phyloP scores from a whole-genome alignment of 2,113 vertebrate genomes.

The Siphamia tubifer region DNA sequence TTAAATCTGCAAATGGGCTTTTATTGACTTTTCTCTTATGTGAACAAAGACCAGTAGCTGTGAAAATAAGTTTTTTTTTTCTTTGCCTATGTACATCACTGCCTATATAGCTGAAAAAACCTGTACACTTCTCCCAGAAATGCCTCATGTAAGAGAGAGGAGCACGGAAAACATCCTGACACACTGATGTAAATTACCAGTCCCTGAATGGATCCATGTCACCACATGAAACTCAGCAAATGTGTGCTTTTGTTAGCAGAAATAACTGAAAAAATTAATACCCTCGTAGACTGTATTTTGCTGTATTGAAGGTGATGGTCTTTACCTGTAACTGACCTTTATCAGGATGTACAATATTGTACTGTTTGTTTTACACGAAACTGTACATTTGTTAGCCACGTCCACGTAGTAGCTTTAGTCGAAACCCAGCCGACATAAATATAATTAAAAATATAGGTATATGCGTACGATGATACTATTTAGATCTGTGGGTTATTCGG shows the following conservation, averaged over 20 bases:
- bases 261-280: background rate
- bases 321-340: background rate
- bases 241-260: background rate
- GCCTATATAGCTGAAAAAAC: no score
- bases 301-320: background rate
- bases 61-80: no score
- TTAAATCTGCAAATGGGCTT: no score
- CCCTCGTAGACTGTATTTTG: background rate
- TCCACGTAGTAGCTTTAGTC: background rate
- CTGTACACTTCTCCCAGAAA: background rate
- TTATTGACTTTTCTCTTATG: no score
- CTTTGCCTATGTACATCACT: no score
- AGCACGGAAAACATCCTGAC: constrained; percentile 1
- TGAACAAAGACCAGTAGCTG: no score
- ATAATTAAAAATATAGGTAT: background rate
- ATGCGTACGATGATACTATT: background rate
- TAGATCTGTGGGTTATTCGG: background rate
- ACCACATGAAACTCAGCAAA: background rate
- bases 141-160: constrained; percentile 39
- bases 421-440: background rate
- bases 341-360: background rate
- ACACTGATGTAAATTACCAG: constrained; percentile 20
- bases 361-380: constrained; percentile 10
- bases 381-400: background rate
- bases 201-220: no score